Base-by-base conservation (phyloP, 2,113 vertebrate genomes). In the Pseudois nayaur region DNA sequence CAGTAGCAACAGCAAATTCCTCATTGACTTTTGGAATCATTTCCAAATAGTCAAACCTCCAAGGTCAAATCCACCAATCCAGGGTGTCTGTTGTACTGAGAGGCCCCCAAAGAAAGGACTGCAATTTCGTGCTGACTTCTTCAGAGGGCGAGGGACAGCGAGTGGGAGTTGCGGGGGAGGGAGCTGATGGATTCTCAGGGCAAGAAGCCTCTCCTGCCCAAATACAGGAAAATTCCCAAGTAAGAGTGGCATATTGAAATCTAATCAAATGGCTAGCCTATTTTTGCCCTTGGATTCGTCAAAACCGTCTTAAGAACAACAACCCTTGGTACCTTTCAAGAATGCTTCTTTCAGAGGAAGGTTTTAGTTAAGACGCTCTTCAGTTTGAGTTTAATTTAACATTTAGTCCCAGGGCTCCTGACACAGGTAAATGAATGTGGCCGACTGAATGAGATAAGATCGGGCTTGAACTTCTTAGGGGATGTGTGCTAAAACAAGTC, bases 231-330 rank as follows among this genome's bases (percentile, higher is more conserved):
- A 96, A 87, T 67, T 92, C 91, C 81, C 97, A 94, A 92, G 89
- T 60, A 95, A 76, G 40, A 94, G 62, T 33, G 50, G 74, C 96
- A 93, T n/a, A 85, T 3, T 97, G 93, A 98, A 98, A 97, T 91
- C 67, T 89, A 97, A 96, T 95, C 91, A 97, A 90, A 97, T 79
- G 88, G 67, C 76, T 54, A 71, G 95, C 55, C 82, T 94, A 97
- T 94, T 88, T 98, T 93, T 95, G 60, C 86, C 36, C 86, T 82
- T 92, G 82, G 78, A 67, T 94, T 94, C 78, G 86, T 94, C 86
- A 93, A 97, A 94, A 88, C 78, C 27, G 82, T n/a, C 90, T 97
- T 33, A 91, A 96, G 50, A 96, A 96, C 78, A 94, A 94, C 64
- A 64, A 89, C 27, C 9, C 17, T 84, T 52, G 29, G 55, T 94